phyloP scores from a whole-genome alignment of 1,140 invertebrate genomes.

The Leguminivora glycinivorella region DNA sequence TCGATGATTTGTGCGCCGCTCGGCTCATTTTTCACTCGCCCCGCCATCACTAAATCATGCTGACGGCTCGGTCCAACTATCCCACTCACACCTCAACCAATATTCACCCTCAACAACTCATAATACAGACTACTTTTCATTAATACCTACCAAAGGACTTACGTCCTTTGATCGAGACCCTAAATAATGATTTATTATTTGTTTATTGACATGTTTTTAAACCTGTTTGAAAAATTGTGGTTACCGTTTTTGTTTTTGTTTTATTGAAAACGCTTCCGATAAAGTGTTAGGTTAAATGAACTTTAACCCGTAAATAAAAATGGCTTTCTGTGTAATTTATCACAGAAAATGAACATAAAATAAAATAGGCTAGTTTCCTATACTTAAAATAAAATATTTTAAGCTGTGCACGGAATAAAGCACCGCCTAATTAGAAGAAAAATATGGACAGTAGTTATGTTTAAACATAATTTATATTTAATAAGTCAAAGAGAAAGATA shows the following conservation, averaged over 20 bases:
- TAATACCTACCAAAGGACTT: background rate
- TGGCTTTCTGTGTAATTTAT: too few relatives aligned
- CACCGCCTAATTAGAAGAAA: too few relatives aligned
- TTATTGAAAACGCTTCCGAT: background rate
- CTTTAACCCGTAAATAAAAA: background rate
- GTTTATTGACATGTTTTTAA: slow-evolving; percentile 30
- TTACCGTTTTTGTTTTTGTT: slow-evolving; percentile 24
- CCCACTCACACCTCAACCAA: slow-evolving; percentile 28
- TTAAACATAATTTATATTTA: too few relatives aligned
- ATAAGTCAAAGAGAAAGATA: too few relatives aligned
- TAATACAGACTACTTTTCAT: background rate
- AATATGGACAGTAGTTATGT: too few relatives aligned
- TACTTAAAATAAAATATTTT: too few relatives aligned
- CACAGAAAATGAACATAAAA: too few relatives aligned
- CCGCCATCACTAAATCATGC: slow-evolving; percentile 56
- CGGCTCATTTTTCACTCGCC: slow-evolving; percentile 57
- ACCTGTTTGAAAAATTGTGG: slow-evolving; percentile 34
- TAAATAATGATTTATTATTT: slow-evolving; percentile 31
- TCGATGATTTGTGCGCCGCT: slow-evolving; percentile 55
- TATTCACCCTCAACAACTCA: background rate
- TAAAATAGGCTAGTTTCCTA: too few relatives aligned
- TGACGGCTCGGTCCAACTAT: slow-evolving; percentile 49
- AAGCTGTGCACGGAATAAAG: too few relatives aligned
- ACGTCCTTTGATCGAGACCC: background rate
- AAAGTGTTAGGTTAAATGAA: background rate